Base-by-base conservation (phyloP, 1,140 invertebrate species). In the Zaprionus inermis region DNA sequence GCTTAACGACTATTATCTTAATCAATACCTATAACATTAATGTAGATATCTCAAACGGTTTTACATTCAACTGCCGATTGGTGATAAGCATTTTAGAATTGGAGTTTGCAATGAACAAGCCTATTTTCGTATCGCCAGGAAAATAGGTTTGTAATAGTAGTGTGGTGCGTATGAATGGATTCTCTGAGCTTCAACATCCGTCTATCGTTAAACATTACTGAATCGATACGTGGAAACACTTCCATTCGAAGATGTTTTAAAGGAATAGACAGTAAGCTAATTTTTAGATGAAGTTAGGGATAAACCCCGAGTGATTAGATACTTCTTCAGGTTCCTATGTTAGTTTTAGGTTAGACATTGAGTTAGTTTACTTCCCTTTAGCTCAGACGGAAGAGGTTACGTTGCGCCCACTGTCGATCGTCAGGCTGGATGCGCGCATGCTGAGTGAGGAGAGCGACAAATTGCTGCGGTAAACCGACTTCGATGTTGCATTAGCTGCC, bases 351-450 rank as follows among this genome's bases (percentile, higher is more conserved):
- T 44, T 44, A 11, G 44, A 16, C 12, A 9, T 20, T 20, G 6
- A 38, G 14, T 38, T 1, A 38, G n/a, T 38, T 38, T 2, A 38
- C 5, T 51, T 9, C 18, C n/a, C n/a, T n/a, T n/a, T n/a, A 38
- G 12, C 14, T 76, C 46, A 92, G n/a, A 92, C 91, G 1, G 91
- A 92, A 4, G 91, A 92, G n/a, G 91, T 92, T 0, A 83, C 89
- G 56, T 92, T 92, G 18, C 85, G 70, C 7, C 67, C 70, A 64
- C 85, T 91, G 28, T 92, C 78, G 18, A 92, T 91, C 3, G 91
- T 92, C 2, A 92, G 66, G 64, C 85, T 92, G 3, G 91, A 92
- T 9, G 91, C 91, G 1, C 88, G 79, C 76, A 92, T 78, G 36
- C 83, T 92, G 2, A 92, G 57, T 3, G 91, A 92, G 11, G 90